These are phyloP conservation scores for Drosophila vallismaia DNA, from an alignment of 2,888 invertebrate genomes.

Conservation along the genomic window DNA sequence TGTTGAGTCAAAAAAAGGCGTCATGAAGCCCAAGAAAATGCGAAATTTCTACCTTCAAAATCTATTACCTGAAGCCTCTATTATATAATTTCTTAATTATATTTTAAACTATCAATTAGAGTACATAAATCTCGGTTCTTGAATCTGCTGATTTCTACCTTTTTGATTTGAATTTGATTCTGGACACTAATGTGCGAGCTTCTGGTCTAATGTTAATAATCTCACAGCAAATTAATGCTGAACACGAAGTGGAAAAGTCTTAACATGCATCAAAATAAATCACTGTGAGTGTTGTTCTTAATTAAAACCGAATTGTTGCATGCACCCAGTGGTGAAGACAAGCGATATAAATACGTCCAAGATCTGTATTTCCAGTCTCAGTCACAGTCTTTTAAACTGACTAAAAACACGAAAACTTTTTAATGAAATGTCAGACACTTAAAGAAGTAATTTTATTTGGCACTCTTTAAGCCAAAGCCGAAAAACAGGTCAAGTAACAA, in stretches of 20 bases:
- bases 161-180: slow-evolving; percentile 38
- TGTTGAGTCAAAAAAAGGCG: no score
- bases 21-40: no score
- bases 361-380: slow-evolving; percentile 6
- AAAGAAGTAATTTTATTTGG: slow-evolving; percentile 43
- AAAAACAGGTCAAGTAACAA: slow-evolving; percentile 77
- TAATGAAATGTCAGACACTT: slow-evolving; percentile 41
- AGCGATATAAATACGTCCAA: slow-evolving; percentile 27
- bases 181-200: slow-evolving; percentile 40
- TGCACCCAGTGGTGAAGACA: slow-evolving; percentile 25
- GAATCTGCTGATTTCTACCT: neutral
- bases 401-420: slow-evolving; percentile 10
- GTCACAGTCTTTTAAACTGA: no score
- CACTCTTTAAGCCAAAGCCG: slow-evolving; percentile 34
- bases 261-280: slow-evolving; percentile 67
- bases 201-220: slow-evolving; percentile 52
- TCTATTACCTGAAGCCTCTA: no score
- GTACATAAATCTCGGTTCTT: neutral
- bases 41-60: no score
- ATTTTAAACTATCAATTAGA: neutral
- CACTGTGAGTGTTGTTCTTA: slow-evolving; percentile 47
- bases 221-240: slow-evolving; percentile 70
- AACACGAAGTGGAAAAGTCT: slow-evolving; percentile 74
- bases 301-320: slow-evolving; percentile 42
- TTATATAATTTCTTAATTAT: no score